These are phyloP conservation scores for Drosophila jambulina DNA, from an alignment of 1,140 invertebrate genomes.

Conservation along the genomic window DNA sequence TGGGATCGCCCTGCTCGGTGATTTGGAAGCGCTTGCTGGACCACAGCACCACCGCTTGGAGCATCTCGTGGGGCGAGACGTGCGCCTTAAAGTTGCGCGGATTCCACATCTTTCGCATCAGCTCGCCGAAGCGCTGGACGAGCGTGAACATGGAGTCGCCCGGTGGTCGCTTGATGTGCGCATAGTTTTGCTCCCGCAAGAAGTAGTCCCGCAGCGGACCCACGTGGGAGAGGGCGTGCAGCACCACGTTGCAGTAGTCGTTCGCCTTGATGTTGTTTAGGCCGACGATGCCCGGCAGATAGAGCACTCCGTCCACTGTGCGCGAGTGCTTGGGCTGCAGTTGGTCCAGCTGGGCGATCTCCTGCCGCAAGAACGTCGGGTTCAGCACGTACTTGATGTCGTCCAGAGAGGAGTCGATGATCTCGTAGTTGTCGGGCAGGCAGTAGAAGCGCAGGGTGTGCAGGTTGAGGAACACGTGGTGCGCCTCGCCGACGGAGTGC, in stretches of 20 bases:
- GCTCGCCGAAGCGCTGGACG: slow-evolving; percentile 98
- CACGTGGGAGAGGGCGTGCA: slow-evolving; percentile 98
- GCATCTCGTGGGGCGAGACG: slow-evolving; percentile 99
- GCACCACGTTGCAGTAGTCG: slow-evolving; percentile 99
- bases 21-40: slow-evolving; percentile 99
- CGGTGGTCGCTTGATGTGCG: slow-evolving; percentile 94
- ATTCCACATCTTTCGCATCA: slow-evolving; percentile 99
- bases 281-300: slow-evolving; percentile 98
- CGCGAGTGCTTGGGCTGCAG: slow-evolving; percentile 93
- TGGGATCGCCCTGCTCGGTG: slow-evolving; percentile 98
- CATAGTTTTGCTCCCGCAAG: slow-evolving; percentile 96
- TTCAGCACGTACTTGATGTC: slow-evolving; percentile 99
- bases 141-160: slow-evolving; percentile 96
- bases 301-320: slow-evolving; percentile 97
- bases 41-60: slow-evolving; percentile 99
- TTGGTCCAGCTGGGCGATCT: slow-evolving; percentile 92
- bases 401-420: slow-evolving; percentile 99
- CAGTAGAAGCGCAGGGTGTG: slow-evolving; percentile 99
- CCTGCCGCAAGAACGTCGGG: slow-evolving; percentile 95
- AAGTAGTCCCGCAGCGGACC: slow-evolving; percentile 97
- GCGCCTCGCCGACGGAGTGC: slow-evolving; percentile 98
- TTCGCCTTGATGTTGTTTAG: slow-evolving; percentile 99
- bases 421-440: slow-evolving; percentile 99
- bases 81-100: slow-evolving; percentile 99
- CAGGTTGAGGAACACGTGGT: slow-evolving; percentile 99